These are phyloP conservation scores for Cavia aperea DNA, from an alignment of 2,113 vertebrate genomes.

Conservation along the genomic window DNA sequence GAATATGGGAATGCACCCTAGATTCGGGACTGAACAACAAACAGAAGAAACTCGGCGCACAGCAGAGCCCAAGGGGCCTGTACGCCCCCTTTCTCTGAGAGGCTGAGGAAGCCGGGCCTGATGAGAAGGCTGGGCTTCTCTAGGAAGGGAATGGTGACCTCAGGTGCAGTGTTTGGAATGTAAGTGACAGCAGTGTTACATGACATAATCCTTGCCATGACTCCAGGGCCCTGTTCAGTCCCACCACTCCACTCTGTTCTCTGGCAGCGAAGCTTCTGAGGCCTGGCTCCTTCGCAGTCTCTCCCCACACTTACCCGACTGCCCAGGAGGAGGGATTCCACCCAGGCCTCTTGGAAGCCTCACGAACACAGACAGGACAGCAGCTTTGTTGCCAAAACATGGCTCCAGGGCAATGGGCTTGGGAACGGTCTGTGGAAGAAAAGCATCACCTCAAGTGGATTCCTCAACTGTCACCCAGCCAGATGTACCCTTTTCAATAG, in stretches of 20 bases:
- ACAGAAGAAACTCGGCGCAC: no score
- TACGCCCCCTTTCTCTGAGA: neutral
- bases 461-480: neutral
- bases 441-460: neutral
- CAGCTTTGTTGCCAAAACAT: constrained; percentile 96
- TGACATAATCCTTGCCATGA: neutral
- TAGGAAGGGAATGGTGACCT: neutral
- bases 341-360: constrained; percentile 91
- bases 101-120: neutral
- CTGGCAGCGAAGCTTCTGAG: neutral
- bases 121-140: neutral
- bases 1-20: neutral
- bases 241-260: neutral
- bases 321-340: constrained; percentile 95
- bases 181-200: neutral
- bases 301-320: constrained; percentile 85
- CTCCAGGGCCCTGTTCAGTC: neutral
- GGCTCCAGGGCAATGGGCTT: constrained; percentile 98
- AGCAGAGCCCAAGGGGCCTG: neutral
- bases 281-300: neutral
- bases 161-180: neutral
- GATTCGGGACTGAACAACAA: neutral
- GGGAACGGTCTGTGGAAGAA: constrained; percentile 83
- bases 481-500: neutral
- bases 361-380: constrained; percentile 97